phyloP scores from a whole-genome alignment of 2,797 vertebrate genomes.

The Tapirus indicus region DNA sequence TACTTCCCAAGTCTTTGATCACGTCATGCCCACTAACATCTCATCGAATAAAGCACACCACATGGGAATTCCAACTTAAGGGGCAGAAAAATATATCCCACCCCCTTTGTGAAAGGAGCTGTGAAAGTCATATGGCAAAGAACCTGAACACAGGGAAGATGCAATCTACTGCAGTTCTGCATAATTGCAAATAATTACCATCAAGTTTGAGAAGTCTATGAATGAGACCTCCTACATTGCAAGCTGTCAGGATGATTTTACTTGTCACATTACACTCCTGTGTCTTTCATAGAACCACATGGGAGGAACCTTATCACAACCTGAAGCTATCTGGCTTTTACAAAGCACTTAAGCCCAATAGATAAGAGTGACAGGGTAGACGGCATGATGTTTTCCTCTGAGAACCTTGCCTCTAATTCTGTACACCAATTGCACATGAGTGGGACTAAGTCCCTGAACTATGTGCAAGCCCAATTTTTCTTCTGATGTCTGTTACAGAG shows the following conservation, averaged over 20 bases:
- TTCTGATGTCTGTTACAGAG: neutral
- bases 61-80: neutral
- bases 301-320: neutral
- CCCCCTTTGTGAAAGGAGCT: neutral
- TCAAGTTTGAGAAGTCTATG: neutral
- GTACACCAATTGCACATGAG: neutral
- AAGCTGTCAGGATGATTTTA: neutral
- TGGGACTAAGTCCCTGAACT: neutral
- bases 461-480: neutral
- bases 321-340: neutral
- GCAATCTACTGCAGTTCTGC: neutral
- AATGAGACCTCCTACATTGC: neutral
- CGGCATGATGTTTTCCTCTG: neutral
- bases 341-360: neutral
- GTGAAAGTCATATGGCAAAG: neutral
- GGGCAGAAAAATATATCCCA: neutral
- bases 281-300: neutral
- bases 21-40: neutral
- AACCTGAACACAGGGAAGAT: neutral
- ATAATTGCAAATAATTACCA: neutral
- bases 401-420: neutral
- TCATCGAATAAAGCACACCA: neutral
- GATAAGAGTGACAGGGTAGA: neutral
- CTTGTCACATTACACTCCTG: neutral
- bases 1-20: neutral